phyloP scores from a whole-genome alignment of 2,888 invertebrate species.

The Chrysomela aeneicollis region DNA sequence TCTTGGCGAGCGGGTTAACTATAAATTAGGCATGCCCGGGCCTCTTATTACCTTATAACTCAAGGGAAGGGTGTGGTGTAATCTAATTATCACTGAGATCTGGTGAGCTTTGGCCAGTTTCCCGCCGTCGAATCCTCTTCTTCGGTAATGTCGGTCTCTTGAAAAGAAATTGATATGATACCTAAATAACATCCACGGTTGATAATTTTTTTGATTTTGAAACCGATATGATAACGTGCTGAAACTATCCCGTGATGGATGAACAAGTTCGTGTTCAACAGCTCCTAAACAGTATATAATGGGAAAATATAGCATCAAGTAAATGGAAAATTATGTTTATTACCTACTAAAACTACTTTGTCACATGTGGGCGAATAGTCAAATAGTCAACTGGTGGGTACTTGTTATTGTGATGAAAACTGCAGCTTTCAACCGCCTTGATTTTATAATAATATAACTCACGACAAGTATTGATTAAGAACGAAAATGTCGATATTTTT shows the following conservation, averaged over 20 bases:
- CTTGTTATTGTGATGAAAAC: no score
- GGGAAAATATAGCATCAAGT: no score
- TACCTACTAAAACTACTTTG: no score
- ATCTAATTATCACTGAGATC: constrained; percentile 60
- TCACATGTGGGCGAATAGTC: no score
- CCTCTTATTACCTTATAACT: constrained; percentile 62
- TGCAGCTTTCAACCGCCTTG: no score
- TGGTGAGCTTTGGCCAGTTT: constrained; percentile 53
- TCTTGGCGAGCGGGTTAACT: constrained; percentile 56
- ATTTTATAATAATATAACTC: no score
- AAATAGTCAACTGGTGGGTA: no score
- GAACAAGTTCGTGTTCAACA: no score
- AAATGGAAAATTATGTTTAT: no score
- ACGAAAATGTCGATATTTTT: no score
- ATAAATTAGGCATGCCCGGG: constrained; percentile 60
- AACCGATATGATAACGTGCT: background rate
- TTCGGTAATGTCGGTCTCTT: constrained; percentile 3
- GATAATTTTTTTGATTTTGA: background rate
- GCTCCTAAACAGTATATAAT: no score
- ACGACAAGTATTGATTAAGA: no score
- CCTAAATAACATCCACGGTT: background rate
- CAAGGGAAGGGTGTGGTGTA: constrained; percentile 61
- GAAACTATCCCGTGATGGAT: background rate
- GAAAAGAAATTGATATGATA: constrained; percentile 7
- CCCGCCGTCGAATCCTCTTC: constrained; percentile 17